Evolutionary conservation across 2,113 vertebrate species (phyloP).

Genomic region (Tyto alba): DNA sequence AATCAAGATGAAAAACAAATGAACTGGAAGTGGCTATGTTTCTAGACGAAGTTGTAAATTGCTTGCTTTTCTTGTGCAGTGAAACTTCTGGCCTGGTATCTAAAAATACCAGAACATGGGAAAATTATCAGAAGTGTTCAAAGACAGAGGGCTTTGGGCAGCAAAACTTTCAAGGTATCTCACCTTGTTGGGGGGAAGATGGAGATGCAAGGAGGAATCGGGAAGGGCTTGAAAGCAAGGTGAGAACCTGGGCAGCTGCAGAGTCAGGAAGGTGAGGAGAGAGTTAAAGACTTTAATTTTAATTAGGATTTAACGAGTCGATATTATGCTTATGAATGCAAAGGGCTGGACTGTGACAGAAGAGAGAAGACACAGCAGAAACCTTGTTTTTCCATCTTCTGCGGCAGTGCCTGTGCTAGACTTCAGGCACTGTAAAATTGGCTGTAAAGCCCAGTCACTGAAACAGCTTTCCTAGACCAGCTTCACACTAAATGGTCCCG

Average conservation of each 20-base stretch:
- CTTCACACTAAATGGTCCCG: background rate
- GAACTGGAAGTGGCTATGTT: conserved; percentile 67
- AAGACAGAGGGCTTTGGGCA: background rate
- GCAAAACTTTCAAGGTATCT: background rate
- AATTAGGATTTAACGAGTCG: background rate
- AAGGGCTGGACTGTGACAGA: background rate
- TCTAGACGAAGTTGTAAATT: conserved; percentile 70
- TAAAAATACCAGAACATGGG: conserved; percentile 56
- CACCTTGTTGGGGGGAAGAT: background rate
- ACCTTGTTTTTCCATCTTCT: background rate
- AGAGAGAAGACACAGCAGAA: background rate
- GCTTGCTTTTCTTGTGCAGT: conserved; percentile 57
- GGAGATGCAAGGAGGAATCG: background rate
- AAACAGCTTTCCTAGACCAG: background rate
- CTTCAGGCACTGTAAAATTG: background rate
- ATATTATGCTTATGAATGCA: background rate
- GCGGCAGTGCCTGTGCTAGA: background rate
- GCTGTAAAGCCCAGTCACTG: background rate
- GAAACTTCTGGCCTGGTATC: conserved; percentile 47
- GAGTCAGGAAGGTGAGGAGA: background rate
- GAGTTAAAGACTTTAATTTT: background rate
- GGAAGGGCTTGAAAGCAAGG: background rate
- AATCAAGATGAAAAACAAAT: conserved; percentile 75
- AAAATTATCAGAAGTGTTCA: conserved; percentile 43
- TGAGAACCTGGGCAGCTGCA: background rate